A percentile compares a stretch with the other conserved stretches of the same genome.
These are phyloP conservation scores for Trichopoda pennipes DNA, from an alignment of 2,888 invertebrate species.

Conservation along the genomic window DNA sequence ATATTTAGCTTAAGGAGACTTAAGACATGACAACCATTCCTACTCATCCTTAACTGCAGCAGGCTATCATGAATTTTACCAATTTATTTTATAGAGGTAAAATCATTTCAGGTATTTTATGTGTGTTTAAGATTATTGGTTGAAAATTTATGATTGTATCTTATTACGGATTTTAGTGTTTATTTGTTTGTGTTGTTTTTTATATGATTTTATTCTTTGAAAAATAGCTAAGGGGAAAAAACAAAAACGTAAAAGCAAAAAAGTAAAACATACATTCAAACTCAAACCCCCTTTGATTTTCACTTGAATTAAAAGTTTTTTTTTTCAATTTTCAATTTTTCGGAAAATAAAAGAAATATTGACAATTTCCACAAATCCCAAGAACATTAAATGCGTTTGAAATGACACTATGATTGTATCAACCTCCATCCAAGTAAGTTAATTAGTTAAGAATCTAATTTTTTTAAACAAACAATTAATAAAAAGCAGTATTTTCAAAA, in stretches of 20 bases:
- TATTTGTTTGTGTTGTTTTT: constrained; percentile 10
- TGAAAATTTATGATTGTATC: constrained; percentile 60
- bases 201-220: constrained; percentile 5
- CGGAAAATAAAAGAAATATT: constrained; percentile 46
- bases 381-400: constrained; percentile 52
- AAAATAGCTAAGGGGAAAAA: constrained; percentile 5
- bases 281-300: constrained; percentile 47
- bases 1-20: constrained; percentile 27
- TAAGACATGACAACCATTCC: constrained; percentile 4
- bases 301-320: constrained; percentile 25
- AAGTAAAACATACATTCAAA: constrained; percentile 4
- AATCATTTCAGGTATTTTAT: constrained; percentile 13
- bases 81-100: constrained; percentile 38
- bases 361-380: constrained; percentile 56
- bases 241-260: constrained; percentile 18
- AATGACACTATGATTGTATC: constrained; percentile 47
- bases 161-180: constrained; percentile 45
- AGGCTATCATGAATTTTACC: not conserved
- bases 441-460: constrained; percentile 47
- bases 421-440: constrained; percentile 20
- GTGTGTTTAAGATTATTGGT: constrained; percentile 48
- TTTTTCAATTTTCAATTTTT: not conserved
- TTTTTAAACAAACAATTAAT: constrained; percentile 46
- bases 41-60: not conserved
- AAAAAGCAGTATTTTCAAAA: constrained; percentile 22